Evolutionary conservation across 2,888 invertebrate species (phyloP), one percentile per base, ranked within the genome.

Genomic region (Drosophila demipolita): DNA sequence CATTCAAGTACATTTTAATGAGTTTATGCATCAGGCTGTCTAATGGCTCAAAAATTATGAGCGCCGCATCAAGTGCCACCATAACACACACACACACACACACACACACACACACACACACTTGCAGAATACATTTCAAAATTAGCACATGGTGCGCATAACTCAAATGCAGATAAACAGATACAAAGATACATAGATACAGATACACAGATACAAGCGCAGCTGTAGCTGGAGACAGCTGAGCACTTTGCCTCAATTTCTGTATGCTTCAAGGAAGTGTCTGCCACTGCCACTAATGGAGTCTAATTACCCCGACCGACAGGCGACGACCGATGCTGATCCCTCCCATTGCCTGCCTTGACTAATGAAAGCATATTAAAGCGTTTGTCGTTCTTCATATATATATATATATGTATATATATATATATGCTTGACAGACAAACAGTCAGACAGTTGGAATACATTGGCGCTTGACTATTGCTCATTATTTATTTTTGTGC

Each of bases 1-100:
- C 71, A 74, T 85, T 85, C 88, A 89, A 89, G 87, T 87, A 87
- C 78, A 87, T 87, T 89, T 87, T 85, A 85, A 87, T 87, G 87
- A 89, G 89, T 87, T 85, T 83, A 60, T 87, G 66, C 75, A 85
- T 69, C 79, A 87, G 74, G 78, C 83, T 83, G 88, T 85, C 89
- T 89, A 87, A 89, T 87, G 89, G 83, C 86, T 81, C 79, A 89
- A 79, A 89, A 87, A 89, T 87, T 87, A 89, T 87, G 87, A 88
- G 88, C 83, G 81, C 70, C 71, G 60, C 71, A 76, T 67, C 70
- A 65, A 78, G 74, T 66, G 75, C 57, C 75, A 69, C 65, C 45
- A 45, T 23, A 15, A 23, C 20, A 20, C 42, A 45, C 42, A 42
- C 40, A 42, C 17, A 2, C 40, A n/a, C 60, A 77, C 63, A 69